phyloP scores from a whole-genome alignment of 1,140 invertebrate species.

The Drosophila nebulosa region DNA sequence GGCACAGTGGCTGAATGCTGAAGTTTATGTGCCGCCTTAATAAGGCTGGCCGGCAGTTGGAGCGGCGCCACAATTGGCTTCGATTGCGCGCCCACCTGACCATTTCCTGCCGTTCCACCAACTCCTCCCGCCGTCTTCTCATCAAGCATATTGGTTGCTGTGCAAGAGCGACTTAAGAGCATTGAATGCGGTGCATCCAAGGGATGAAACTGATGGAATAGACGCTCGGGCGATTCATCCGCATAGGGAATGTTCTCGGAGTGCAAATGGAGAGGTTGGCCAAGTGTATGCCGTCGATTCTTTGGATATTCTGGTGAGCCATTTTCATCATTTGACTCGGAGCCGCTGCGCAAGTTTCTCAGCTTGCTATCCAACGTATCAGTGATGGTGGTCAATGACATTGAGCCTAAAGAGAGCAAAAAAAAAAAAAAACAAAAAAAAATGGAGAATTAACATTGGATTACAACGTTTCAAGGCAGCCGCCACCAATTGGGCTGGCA shows the following conservation, averaged over 20 bases:
- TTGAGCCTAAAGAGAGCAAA: constrained; percentile 83
- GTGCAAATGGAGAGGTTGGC: constrained; percentile 74
- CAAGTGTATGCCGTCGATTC: constrained; percentile 68
- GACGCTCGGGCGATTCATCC: constrained; percentile 82
- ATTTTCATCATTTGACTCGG: constrained; percentile 77
- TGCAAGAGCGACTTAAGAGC: constrained; percentile 67
- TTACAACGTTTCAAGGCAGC: too few species aligned
- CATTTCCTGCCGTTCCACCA: not conserved
- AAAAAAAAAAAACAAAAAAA: too few species aligned
- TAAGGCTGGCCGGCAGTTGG: constrained; percentile 44
- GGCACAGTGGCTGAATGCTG: constrained; percentile 75
- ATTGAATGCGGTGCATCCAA: constrained; percentile 62
- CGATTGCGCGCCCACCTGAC: not conserved
- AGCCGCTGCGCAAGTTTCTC: constrained; percentile 83
- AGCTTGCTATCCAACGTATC: constrained; percentile 89
- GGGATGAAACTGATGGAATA: constrained; percentile 70
- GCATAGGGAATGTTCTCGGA: constrained; percentile 82
- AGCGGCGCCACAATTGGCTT: constrained; percentile 45
- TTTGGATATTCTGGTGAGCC: constrained; percentile 71
- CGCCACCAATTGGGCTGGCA: not conserved
- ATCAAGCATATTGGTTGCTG: constrained; percentile 65
- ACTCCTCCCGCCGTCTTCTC: not conserved
- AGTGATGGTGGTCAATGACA: constrained; percentile 84
- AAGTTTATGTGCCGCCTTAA: constrained; percentile 66
- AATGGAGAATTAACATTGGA: not conserved